Conservation (phyloP, 2,888 invertebrate species). For the Physocephala rufipes region DNA sequence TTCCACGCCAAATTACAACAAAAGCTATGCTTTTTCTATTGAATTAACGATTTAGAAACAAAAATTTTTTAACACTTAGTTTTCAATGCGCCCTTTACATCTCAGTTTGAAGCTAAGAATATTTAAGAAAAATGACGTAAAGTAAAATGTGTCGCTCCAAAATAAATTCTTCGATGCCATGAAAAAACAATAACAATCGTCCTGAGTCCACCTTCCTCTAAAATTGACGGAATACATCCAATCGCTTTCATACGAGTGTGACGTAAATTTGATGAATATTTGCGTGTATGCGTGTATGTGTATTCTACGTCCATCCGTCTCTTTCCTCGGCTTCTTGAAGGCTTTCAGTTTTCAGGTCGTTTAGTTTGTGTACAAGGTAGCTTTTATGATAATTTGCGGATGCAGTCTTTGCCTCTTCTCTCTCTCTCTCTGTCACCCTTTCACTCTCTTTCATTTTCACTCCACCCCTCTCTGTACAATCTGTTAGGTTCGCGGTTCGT, state of each 20-base stretch:
- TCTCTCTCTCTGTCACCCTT: background rate
- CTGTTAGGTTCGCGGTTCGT: background rate
- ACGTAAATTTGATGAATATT: no score
- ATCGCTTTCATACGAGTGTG: no score
- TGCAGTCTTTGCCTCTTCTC: background rate
- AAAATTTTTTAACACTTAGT: slow-evolving; percentile 43
- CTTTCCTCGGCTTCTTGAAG: slow-evolving; percentile 9
- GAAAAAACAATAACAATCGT: slow-evolving; percentile 8
- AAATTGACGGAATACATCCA: no score
- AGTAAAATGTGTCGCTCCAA: background rate
- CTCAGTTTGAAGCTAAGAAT: slow-evolving; percentile 8
- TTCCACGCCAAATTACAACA: slow-evolving; percentile 12
- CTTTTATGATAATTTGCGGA: background rate
- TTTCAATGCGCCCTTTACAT: slow-evolving; percentile 36
- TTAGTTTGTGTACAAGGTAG: background rate
- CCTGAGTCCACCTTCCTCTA: background rate
- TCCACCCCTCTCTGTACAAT: no score
- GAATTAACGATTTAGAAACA: no score
- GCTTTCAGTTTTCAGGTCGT: slow-evolving; percentile 4
- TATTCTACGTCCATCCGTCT: slow-evolving; percentile 6
- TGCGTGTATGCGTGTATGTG: no score
- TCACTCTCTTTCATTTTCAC: slow-evolving; percentile 3
- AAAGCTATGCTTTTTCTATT: no score
- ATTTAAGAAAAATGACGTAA: no score
- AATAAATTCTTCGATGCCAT: slow-evolving; percentile 20